A percentile compares a stretch with the other conserved stretches of the same genome.
Evolutionary conservation across 1,140 invertebrate genomes (phyloP).

Genomic region (Drosophila sechellia): DNA sequence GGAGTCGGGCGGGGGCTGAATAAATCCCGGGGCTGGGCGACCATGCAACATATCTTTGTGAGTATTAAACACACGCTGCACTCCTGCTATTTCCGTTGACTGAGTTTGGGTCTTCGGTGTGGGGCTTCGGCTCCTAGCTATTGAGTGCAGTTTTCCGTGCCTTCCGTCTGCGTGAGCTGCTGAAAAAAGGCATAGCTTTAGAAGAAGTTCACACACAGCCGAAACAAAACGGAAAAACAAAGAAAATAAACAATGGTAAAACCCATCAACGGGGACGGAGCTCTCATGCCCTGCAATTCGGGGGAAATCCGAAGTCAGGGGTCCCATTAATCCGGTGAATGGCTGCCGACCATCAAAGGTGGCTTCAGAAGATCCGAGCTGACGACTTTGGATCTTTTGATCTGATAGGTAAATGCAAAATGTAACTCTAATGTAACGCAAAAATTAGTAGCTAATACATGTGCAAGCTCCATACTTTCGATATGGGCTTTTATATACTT

Average conservation of each 20-base stretch:
- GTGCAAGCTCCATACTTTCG: too few species aligned
- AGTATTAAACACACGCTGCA: slow-evolving; percentile 49
- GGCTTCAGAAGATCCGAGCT: background rate
- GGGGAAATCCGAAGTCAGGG: background rate
- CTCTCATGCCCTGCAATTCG: slow-evolving; percentile 35
- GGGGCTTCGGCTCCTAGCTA: slow-evolving; percentile 7
- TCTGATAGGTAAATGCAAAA: too few species aligned
- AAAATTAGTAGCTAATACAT: too few species aligned
- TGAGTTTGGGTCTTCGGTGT: slow-evolving; percentile 57
- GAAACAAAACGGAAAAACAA: slow-evolving; percentile 46
- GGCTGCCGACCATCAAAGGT: too few species aligned
- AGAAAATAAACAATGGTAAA: slow-evolving; percentile 11
- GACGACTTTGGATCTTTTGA: background rate
- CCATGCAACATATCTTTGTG: slow-evolving; percentile 45
- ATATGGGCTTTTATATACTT: too few species aligned
- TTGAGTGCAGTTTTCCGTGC: slow-evolving; percentile 39
- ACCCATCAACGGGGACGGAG: slow-evolving; percentile 35
- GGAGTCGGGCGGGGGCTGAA: background rate
- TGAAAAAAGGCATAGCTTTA: slow-evolving; percentile 31
- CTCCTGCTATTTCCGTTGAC: slow-evolving; percentile 75
- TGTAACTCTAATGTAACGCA: too few species aligned
- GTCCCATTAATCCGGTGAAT: slow-evolving; percentile 11
- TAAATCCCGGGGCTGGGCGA: slow-evolving; percentile 24
- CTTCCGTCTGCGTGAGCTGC: slow-evolving; percentile 68
- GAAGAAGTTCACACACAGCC: slow-evolving; percentile 61